Base-by-base conservation (phyloP, 1,140 invertebrate species). In the Brachionus rotundiformis region DNA sequence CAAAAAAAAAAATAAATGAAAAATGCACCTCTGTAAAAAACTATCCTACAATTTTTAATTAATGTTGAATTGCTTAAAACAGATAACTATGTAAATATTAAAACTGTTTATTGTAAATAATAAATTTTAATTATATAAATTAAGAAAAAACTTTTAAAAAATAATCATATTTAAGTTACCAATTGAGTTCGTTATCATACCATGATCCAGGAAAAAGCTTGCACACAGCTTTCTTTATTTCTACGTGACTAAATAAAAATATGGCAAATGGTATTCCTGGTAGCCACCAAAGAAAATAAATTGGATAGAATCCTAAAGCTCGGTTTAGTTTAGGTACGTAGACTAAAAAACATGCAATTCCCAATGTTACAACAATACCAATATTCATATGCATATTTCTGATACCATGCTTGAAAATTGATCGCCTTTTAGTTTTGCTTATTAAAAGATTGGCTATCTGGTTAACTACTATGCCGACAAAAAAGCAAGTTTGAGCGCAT, bases 391-490 rank as follows among this genome's bases (percentile, higher is more conserved):
- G 61, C 19, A 41, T 59, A 44, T 63, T 68, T 29, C 36, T 44
- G 87, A 88, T 89, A 75, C 88, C 88, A 81, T 88, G 88, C 77
- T 89, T 86, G 54, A 88, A 85, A 63, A 88, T 81, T 29, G 88
- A 89, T 75, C 86, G 86, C 54, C 86, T 83, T 75, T 87, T 84
- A 19, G 87, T 89, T 84, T 88, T 88, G 29, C 86, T 89, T 79
- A 89, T 89, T 79, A 89, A 86, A 81, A 88, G 83, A 86, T 88
- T 86, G 19, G 88, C 88, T 87, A 88, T 89, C 84, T 88, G 88
- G 5, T 86, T 86, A 83, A 89, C 84, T 11, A 88, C 88, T 82
- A 88, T 88, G 10, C 87, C 83, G 23, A 89, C 85, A 84, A 88
- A 88, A 65, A 88, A 88, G 23, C 86, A 88, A 8, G 88, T 89